A percentile compares a stretch with the other conserved stretches of the same genome.
Evolutionary conservation across 2,888 invertebrate genomes (phyloP).

Genomic region (Stenodema calcarata): DNA sequence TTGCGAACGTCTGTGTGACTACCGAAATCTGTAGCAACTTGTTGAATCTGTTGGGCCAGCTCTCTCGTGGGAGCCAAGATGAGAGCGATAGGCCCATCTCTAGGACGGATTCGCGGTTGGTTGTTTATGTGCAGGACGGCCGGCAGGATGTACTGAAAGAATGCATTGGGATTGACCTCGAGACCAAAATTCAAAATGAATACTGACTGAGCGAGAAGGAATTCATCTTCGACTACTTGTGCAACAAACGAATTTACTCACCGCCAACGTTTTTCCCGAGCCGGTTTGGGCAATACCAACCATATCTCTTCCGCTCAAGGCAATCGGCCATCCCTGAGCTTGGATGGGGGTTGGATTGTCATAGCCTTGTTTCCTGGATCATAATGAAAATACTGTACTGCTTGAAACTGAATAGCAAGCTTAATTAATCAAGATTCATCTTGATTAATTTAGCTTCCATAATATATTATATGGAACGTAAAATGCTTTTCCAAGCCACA

Average conservation of each 20-base stretch:
- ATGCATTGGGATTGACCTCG: no score
- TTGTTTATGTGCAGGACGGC: conserved; percentile 96
- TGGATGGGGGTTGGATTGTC: conserved; percentile 92
- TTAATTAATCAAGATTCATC: no score
- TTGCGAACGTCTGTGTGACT: conserved; percentile 85
- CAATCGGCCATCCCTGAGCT: conserved; percentile 95
- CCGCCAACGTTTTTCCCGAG: conserved; percentile 86
- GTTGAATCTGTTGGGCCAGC: conserved; percentile 89
- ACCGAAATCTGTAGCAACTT: conserved; percentile 91
- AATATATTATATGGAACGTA: no score
- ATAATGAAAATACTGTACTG: not conserved
- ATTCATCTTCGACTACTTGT: no score
- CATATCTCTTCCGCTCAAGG: conserved; percentile 88
- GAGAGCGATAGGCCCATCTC: conserved; percentile 92
- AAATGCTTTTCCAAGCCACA: not conserved
- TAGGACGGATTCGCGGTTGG: conserved; percentile 82
- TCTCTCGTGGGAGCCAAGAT: conserved; percentile 90
- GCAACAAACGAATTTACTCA: conserved; percentile 57
- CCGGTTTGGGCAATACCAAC: conserved; percentile 97
- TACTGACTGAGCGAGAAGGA: not conserved
- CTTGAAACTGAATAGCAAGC: no score
- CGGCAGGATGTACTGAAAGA: conserved; percentile 76
- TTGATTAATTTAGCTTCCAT: no score
- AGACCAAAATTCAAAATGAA: no score
- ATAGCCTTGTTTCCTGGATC: conserved; percentile 76